Evolutionary conservation across 2,888 invertebrate species (phyloP), one percentile per base, ranked within the genome.

Genomic region (Cetonia aurata): DNA sequence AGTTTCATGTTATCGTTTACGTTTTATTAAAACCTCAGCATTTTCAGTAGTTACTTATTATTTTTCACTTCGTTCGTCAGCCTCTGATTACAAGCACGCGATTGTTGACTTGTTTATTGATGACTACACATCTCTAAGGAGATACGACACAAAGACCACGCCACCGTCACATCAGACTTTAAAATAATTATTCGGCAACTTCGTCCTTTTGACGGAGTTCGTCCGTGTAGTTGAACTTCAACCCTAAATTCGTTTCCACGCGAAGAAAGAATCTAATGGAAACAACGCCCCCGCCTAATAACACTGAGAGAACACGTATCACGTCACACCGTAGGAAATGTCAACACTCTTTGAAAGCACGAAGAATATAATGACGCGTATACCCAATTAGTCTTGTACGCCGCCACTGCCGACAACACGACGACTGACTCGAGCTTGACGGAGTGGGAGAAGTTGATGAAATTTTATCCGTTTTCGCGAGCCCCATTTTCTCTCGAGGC

Each of bases 291-390:
- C 15, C 15, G 33, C 15, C 37, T 56, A 56, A 56, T 37, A 56
- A 56, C 13, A 33, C 17, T 3, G 37, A 37, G 37, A 33, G 55
- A 56, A 56, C 55, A 56, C 37, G 37, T 37, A 56, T 56, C 55
- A 56, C 55, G 1, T 56, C 55, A 19, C 44, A 6, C 9, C 42
- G 12, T 15, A 42, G 42, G 44, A 59, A 59, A 19, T 42, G 25
- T 59, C 57, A 59, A 59, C 57, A 42, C 12, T 10, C 57, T 42
- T 44, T 59, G 44, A 59, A 44, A 59, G 19, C 42, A 44, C 57
- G 19, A 59, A 42, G 44, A 42, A 59, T 59, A 44, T 44, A 59
- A 42, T 59, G 57, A 42, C 57, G 42, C n/a, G 41, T 59, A 44
- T 59, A 59, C 19, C 57, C 44, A 59, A 59, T 59, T 42, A 59